A percentile compares a stretch with the other conserved stretches of the same genome.
Evolutionary conservation across 2,888 invertebrate species (phyloP).

Genomic region (Synergus japonicus): DNA sequence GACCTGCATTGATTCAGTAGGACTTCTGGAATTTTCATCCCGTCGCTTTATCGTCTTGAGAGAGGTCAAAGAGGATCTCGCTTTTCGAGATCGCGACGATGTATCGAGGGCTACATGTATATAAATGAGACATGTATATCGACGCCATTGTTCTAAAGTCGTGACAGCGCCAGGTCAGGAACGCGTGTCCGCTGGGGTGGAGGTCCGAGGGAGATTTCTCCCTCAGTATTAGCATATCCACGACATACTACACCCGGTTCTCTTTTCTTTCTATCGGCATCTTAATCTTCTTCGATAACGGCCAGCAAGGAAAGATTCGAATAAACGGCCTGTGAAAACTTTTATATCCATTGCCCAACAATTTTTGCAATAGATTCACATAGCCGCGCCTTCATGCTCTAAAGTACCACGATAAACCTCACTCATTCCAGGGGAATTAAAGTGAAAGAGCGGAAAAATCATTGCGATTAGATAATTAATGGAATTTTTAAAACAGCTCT

Average conservation of each 20-base stretch:
- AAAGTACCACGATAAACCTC: neutral
- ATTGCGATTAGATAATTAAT: slow-evolving; percentile 35
- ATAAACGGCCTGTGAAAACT: slow-evolving; percentile 39
- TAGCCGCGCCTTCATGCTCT: neutral
- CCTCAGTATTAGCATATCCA: slow-evolving; percentile 54
- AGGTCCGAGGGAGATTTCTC: slow-evolving; percentile 40
- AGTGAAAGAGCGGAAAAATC: neutral
- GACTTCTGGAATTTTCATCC: slow-evolving; percentile 14
- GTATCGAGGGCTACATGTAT: slow-evolving; percentile 58
- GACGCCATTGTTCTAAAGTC: slow-evolving; percentile 72
- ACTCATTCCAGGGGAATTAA: slow-evolving; percentile 14
- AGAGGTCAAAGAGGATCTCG: slow-evolving; percentile 19
- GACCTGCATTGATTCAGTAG: slow-evolving; percentile 12
- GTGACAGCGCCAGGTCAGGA: slow-evolving; percentile 75
- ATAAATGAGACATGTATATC: slow-evolving; percentile 70
- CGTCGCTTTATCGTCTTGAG: neutral
- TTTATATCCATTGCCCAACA: slow-evolving; percentile 13
- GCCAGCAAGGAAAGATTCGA: slow-evolving; percentile 43
- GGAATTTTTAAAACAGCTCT: slow-evolving; percentile 1
- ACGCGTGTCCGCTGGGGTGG: slow-evolving; percentile 68
- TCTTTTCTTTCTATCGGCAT: slow-evolving; percentile 70
- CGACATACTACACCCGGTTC: slow-evolving; percentile 39
- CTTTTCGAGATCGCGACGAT: slow-evolving; percentile 39
- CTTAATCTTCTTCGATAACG: slow-evolving; percentile 73
- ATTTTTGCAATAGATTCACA: slow-evolving; percentile 20